Evolutionary conservation across 2,888 invertebrate genomes (phyloP).

Genomic region (Cremastinae sp.): DNA sequence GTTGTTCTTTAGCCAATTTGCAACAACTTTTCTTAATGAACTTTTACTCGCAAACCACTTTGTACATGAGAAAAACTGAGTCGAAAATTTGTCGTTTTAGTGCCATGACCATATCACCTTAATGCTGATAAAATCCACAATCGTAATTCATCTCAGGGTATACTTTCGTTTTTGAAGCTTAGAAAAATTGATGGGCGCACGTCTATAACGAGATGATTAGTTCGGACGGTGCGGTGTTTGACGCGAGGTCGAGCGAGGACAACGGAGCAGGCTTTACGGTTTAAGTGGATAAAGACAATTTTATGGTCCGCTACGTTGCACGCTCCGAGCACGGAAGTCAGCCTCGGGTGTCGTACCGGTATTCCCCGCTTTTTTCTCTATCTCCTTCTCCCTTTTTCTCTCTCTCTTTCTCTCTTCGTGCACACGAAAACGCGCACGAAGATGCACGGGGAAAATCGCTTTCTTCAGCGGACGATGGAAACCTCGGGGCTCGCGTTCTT

Average conservation of each 20-base stretch:
- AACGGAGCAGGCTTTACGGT: constrained; percentile 42
- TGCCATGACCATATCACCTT: no score
- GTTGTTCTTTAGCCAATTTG: no score
- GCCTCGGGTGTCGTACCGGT: constrained; percentile 37
- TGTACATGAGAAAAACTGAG: no score
- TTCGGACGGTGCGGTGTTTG: constrained; percentile 13
- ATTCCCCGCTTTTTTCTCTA: constrained; percentile 38
- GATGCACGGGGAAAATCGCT: constrained; percentile 45
- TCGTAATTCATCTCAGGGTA: no score
- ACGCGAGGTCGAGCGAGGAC: constrained; percentile 48
- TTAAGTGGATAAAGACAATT: constrained; percentile 63
- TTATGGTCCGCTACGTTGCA: constrained; percentile 62
- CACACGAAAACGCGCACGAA: constrained; percentile 12
- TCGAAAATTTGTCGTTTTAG: no score
- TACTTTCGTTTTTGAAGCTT: no score
- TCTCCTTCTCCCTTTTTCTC: constrained; percentile 11
- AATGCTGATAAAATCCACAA: no score
- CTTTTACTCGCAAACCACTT: no score
- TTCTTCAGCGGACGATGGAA: constrained; percentile 47
- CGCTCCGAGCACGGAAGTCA: constrained; percentile 57
- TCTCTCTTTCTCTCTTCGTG: not conserved
- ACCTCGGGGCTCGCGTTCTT: constrained; percentile 47
- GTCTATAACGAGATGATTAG: constrained; percentile 30
- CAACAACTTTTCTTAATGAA: no score
- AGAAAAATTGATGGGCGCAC: constrained; percentile 8